Evolutionary conservation across 2,888 invertebrate genomes (phyloP), one percentile per base, ranked within the genome.

Genomic region (Argyresthia albistria): DNA sequence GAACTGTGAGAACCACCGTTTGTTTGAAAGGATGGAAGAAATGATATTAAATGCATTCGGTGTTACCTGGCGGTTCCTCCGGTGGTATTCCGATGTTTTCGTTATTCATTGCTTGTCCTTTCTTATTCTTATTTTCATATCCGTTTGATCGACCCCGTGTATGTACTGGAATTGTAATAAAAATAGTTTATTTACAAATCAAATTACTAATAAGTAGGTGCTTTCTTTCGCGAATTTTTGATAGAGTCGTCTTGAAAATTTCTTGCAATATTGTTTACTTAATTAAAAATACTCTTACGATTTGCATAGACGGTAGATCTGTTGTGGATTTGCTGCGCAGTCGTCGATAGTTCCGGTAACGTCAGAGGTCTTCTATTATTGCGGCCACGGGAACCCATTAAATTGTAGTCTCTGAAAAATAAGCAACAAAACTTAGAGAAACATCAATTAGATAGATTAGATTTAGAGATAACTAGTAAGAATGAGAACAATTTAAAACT

Each of bases 261-360:
- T 12, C 8, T 37, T 12, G 46, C 4, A 25, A 47, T 11, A 9
- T 25, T 11, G 16, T 37, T 16, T 42, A 8, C 3, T 42, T 25
- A 25, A n/a, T n/a, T 25, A 2, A 25, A 25, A 25, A 25, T 25
- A 16, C 53, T 69, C 82, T 69, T 53, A 87, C 86, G 66, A 58
- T 87, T 84, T 35, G 78, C 83, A 65, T 78, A 84, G 16, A 83
- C 67, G 57, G 83, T 80, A 56, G 84, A 74, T 60, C 81, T 80
- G 25, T 25, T 25, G 51, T 71, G 80, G 37, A 74, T 62, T 37
- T 73, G 74, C 55, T 79, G 82, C 2, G 73, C 80, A 1, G 46
- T 52, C 4, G 54, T 42, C 0, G 77, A 60, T 9, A 87, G 70
- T 57, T 86, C 86, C 1, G 86, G 86, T 55, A 87, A 69, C 1